Base-by-base conservation (phyloP, 2,888 invertebrate species). In the Brachypalpus laphriformis region DNA sequence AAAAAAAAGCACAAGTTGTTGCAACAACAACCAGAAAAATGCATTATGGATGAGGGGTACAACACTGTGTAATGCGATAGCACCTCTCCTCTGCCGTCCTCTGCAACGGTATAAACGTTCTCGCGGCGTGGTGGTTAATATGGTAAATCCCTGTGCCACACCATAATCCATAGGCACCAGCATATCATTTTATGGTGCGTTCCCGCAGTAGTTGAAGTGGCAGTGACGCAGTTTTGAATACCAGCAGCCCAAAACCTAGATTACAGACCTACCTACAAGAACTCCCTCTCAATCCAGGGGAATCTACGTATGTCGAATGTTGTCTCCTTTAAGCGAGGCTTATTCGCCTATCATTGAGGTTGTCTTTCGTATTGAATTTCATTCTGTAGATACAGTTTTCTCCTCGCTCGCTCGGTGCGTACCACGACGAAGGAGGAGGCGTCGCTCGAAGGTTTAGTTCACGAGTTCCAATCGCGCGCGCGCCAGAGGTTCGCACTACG, bases 371-470 rank as follows among this genome's bases (percentile, higher is more conserved):
- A 76, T 76, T 63, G 61, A 34, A 49, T 81, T 81, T 81, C 81
- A 66, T 18, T 42, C 28, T 66, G 20, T 20, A 51, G 28, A 49
- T 28, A 71, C 20, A 9, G 31, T 11, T 37, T 37, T 37, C 45
- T 18, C 37, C 34, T 22, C 34, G 34, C 34, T 34, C 9, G 3
- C 16, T 57, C 49, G 16, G 56, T 78, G 80, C 83, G 83, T 70
- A 74, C 3, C 9, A 22, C 28, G 20, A 40, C 5, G 9, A 28
- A 47, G 65, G 18, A 63, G 80, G 49, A 74, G 85, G 65, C 75
- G 70, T 70, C 57, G 59, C 45, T 57, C 34, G 81, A 81, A 85
- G 85, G 85, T 85, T 85, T 81, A 81, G 81, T 85, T 85, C 81
- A 80, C 72, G 61, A 70, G 59, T 34, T 65, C 25, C 65, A 47